Base-by-base conservation (phyloP, 1,140 invertebrate genomes). In the Formica exsecta region DNA sequence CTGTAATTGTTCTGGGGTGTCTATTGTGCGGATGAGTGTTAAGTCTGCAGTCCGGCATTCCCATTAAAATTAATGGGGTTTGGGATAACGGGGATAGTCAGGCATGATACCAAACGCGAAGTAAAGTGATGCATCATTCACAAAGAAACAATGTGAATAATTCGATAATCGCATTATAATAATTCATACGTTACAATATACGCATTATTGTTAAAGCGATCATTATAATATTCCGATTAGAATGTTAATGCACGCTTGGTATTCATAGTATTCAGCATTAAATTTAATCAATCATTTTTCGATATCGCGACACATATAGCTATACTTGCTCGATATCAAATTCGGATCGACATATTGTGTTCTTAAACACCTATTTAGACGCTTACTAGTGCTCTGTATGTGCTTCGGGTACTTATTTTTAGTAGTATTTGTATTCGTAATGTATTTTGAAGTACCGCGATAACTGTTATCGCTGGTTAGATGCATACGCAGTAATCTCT, bases 11-110 rank as follows among this genome's bases (percentile, higher is more conserved):
- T 80, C 79, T 59, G 64, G 48, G 48, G 51, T 76, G 85, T 85
- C 83, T 84, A 91, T 91, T 92, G 91, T 91, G 84, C 79, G 44
- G 61, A 68, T 86, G 86, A 89, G 86, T 89, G 83, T 87, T 84
- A 91, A 92, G 92, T 91, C 88, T 93, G 90, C 89, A 87, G 91
- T 86, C 29, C 86, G 88, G 85, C 87, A 88, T 89, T 32, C 32
- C 89, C 92, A 93, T 93, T 93, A 93, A 93, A 92, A 92, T 93
- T 93, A 93, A 93, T 93, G 92, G 91, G 75, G 92, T 89, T 93
- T 92, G 90, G 51, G 89, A 91, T 89, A 90, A 86, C 86, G 87
- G 91, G 92, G 89, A 92, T 75, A 89, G 88, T 79, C 91, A 59
- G 61, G n/a, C 81, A 74, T 87, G 86, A 90, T 88, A 76, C 71